Percentiles rank a stretch among this genome's conserved stretches.
These are phyloP conservation scores for Neosilurus hyrtlii DNA, from an alignment of 2,797 vertebrate species.

Conservation along the genomic window DNA sequence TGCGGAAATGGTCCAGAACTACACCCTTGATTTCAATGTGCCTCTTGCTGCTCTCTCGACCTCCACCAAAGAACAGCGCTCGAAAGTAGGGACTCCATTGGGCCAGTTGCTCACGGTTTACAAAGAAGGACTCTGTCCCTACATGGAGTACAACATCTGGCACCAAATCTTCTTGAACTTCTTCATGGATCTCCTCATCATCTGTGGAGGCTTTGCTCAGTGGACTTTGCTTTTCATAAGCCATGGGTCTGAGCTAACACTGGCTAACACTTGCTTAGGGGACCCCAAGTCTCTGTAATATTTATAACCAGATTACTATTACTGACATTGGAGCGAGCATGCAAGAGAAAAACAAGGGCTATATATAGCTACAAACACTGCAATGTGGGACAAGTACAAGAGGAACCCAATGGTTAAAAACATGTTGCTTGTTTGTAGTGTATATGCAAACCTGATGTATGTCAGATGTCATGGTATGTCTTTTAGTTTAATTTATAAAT, in stretches of 20 bases:
- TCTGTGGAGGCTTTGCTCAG: not conserved
- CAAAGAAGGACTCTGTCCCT: constrained; percentile 75
- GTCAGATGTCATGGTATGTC: not conserved
- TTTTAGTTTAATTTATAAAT: not conserved
- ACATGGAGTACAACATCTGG: constrained; percentile 76
- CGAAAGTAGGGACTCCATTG: constrained; percentile 82
- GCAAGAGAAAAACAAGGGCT: constrained; percentile 50
- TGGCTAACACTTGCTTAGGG: not conserved
- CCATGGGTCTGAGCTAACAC: constrained; percentile 62
- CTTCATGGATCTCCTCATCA: constrained; percentile 40
- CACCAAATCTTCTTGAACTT: constrained; percentile 43
- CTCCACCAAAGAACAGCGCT: constrained; percentile 84
- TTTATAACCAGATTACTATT: constrained; percentile 46
- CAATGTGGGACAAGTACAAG: not conserved
- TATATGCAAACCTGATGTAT: not conserved
- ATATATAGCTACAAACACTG: constrained; percentile 45
- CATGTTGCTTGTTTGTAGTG: not conserved
- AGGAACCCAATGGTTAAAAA: not conserved
- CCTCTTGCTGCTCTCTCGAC: constrained; percentile 72
- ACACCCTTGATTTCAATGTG: constrained; percentile 78
- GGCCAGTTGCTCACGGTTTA: constrained; percentile 76
- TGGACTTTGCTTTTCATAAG: constrained; percentile 42
- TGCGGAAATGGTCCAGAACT: constrained; percentile 68
- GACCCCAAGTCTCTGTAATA: constrained; percentile 48
- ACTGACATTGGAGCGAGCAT: constrained; percentile 48